phyloP scores from a whole-genome alignment of 2,888 invertebrate genomes.

The Marronus borbonicus region DNA sequence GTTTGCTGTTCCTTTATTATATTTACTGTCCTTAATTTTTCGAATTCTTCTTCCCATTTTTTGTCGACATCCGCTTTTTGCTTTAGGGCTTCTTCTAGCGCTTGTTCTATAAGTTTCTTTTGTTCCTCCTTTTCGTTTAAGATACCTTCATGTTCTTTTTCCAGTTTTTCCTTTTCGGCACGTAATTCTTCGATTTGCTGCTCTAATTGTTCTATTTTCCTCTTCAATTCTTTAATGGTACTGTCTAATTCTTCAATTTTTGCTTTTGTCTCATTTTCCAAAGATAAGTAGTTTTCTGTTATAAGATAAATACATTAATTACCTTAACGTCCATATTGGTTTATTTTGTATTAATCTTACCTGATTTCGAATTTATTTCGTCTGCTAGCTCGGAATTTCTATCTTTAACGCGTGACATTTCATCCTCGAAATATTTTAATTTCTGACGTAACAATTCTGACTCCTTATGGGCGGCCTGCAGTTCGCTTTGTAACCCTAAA shows the following conservation, averaged over 20 bases:
- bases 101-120: conserved; percentile 72
- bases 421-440: conserved; percentile 76
- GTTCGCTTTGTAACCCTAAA: conserved; percentile 77
- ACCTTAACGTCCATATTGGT: background rate
- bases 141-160: conserved; percentile 66
- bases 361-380: conserved; percentile 74
- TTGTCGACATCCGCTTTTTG: conserved; percentile 71
- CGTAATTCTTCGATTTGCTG: conserved; percentile 69
- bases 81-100: conserved; percentile 75
- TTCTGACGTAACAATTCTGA: conserved; percentile 76
- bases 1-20: conserved; percentile 82
- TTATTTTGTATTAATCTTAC: conserved; percentile 65
- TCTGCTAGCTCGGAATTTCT: conserved; percentile 76
- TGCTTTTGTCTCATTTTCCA: conserved; percentile 64
- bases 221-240: conserved; percentile 70
- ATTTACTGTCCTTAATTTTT: conserved; percentile 79
- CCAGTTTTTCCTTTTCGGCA: conserved; percentile 70
- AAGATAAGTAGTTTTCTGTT: conserved; percentile 63
- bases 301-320: background rate
- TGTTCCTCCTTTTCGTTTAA: conserved; percentile 70
- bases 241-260: conserved; percentile 70
- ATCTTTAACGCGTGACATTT: conserved; percentile 74
- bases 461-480: conserved; percentile 79
- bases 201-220: conserved; percentile 72
- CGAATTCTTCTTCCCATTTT: conserved; percentile 78